Base-by-base conservation (phyloP, 2,797 vertebrate species). In the Platyrinchus mystaceus region DNA sequence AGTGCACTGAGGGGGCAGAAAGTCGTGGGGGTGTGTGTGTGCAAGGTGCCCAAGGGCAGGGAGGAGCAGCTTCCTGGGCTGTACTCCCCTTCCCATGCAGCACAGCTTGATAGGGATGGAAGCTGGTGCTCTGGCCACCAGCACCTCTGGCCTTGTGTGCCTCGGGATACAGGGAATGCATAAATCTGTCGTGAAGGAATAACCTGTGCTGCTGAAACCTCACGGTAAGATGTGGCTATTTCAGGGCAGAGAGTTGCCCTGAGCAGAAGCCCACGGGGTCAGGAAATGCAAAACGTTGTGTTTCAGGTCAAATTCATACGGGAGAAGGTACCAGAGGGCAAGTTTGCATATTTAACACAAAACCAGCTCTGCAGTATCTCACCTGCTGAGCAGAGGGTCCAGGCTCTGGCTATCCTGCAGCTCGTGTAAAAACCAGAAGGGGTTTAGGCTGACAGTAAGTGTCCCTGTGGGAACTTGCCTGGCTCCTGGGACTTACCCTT, bases 221-320 rank as follows among this genome's bases (percentile, higher is more conserved):
- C 24, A 18, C 0, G 17, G 32, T 58, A 26, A 82, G 53, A 8
- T 20, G 69, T 7, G 34, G 32, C 14, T 49, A 1, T 52, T 41
- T 44, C 16, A 20, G n/a, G 49, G 47, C 17, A 49, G 24, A n/a
- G 59, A 13, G 12, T 8, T 39, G 22, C 20, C n/a, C n/a, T 15
- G 13, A 76, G 26, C 55, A 39, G 37, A 36, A 62, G 41, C 59
- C 63, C 4, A 0, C 7, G 8, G 8, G n/a, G 10, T 70, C 30
- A 68, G 84, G 71, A 64, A 82, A 39, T 21, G 18, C 22, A 17
- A 69, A 88, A 15, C 0, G 0, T 43, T 0, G 0, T 3, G 1
- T 75, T 63, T 76, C 14, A 13, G 59, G 44, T 79, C 23, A 30
- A 49, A 24, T 44, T 70, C 7, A 0, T 3, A 2, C 0, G 0